Base-by-base conservation (phyloP, 2,888 invertebrate species). In the Octonoba sinensis region DNA sequence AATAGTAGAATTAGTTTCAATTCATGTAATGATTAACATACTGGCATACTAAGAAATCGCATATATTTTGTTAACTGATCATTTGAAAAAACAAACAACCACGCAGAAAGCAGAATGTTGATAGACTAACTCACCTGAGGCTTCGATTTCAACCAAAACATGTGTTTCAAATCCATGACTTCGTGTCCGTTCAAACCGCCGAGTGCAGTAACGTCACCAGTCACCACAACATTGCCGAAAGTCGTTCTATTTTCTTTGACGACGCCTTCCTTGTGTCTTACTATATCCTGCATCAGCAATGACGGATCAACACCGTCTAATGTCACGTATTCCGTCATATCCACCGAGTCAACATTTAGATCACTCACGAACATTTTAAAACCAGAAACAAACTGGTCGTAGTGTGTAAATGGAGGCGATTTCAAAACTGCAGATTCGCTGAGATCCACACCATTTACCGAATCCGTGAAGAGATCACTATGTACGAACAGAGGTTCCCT, bases 251-350 rank as follows among this genome's bases (percentile, higher is more conserved):
- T 36, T 2, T 22, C 22, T 6, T 65, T 62, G 24, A 76, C 76
- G 8, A 76, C 59, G 2, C 82, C 82, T 20, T 71, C 64, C 44
- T 56, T 47, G 46, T 82, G 82, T 22, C 66, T 66, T 13, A 82
- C 56, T 11, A 76, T 67, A 22, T 57, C 69, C 24, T 72, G 71
- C 3, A 67, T 36, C n/a, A 82, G n/a, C 15, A 74, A 22, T 2
- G 82, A 82, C 3, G 76, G 75, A 60, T 82, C 82, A 3, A 76
- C 76, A 0, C 18, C 60, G 27, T 82, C 76, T 18, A 82, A n/a
- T 0, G 60, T 76, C 18, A 72, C 62, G 16, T 51, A 67, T 3
- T 82, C 82, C 1, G 67, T 62, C 76, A 82, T 76, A 22, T 27
- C 66, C 16, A 82, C 59, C 12, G 44, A 46, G n/a, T 72, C 27